These are phyloP conservation scores for Eubucco bourcierii DNA, from an alignment of 2,113 vertebrate species.

Conservation along the genomic window DNA sequence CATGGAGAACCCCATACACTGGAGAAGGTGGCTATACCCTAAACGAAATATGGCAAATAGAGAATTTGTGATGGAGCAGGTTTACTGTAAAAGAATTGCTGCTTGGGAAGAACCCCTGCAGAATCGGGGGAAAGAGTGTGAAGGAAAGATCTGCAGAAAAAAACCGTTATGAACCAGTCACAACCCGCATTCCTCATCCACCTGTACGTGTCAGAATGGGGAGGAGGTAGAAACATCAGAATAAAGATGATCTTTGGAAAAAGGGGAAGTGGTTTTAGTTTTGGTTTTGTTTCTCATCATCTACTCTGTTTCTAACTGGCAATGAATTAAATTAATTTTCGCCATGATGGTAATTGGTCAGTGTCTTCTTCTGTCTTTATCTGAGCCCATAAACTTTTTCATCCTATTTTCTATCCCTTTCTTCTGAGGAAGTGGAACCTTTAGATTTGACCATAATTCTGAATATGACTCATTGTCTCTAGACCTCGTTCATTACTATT, in stretches of 20 bases:
- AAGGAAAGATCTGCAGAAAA: not conserved
- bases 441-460: not conserved
- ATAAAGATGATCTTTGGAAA: not conserved
- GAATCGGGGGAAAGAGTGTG: not conserved
- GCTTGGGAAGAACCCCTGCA: not conserved
- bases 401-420: not conserved
- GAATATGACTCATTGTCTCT: not conserved
- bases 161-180: not conserved
- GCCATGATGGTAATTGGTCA: not conserved
- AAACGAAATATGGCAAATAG: not conserved
- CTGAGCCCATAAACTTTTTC: not conserved
- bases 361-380: not conserved
- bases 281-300: no score
- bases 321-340: not conserved
- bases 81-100: not conserved
- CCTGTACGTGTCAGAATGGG: fast-evolving
- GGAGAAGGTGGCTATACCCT: not conserved
- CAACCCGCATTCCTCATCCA: not conserved
- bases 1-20: not conserved
- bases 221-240: not conserved
- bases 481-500: not conserved
- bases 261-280: not conserved
- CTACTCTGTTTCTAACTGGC: not conserved
- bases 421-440: not conserved
- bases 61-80: not conserved